Base-by-base conservation (phyloP, 2,888 invertebrate species). In the Nudaria mundana region DNA sequence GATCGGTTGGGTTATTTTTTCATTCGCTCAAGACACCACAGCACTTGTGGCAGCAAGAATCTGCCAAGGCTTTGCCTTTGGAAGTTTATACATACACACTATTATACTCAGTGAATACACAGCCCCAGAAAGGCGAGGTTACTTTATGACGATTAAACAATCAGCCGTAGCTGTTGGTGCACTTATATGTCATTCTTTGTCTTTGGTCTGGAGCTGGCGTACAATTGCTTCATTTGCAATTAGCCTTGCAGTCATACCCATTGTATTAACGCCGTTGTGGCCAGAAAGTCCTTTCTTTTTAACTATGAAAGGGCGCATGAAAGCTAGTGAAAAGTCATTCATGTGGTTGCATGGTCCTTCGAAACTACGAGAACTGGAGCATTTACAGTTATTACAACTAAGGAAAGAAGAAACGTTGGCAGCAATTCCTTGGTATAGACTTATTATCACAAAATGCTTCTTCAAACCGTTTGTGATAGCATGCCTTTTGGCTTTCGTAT, bases 251-350 rank as follows among this genome's bases (percentile, higher is more conserved):
- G 14, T 48, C 1, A 1, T 56, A 1, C 37, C 62, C 1, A 31
- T 63, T 1, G 10, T 69, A 0, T 8, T 69, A n/a, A n/a, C n/a
- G n/a, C n/a, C n/a, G n/a, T n/a, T n/a, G n/a, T n/a, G n/a, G n/a
- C n/a, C n/a, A n/a, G 77, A 77, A 37, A 77, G 75, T 22, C 77
- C 76, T 1, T 59, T 67, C 0, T 66, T 50, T 37, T 52, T 68
- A 5, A 76, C 72, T 0, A 45, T 69, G 42, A 71, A 59, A 42
- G 73, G 71, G 2, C 56, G 55, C 12, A 70, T 61, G 43, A 51
- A 52, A 3, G 71, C 73, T 5, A 73, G 71, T 36, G 45, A 61
- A 15, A 44, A 55, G 31, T 53, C 72, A 0, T 69, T 64, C 35
- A 33, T 36, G 3, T 77, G 67, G 64, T 38, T 76, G 0, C 33